Base-by-base conservation (phyloP, 2,797 vertebrate species). In the Synaphobranchus kaupii region DNA sequence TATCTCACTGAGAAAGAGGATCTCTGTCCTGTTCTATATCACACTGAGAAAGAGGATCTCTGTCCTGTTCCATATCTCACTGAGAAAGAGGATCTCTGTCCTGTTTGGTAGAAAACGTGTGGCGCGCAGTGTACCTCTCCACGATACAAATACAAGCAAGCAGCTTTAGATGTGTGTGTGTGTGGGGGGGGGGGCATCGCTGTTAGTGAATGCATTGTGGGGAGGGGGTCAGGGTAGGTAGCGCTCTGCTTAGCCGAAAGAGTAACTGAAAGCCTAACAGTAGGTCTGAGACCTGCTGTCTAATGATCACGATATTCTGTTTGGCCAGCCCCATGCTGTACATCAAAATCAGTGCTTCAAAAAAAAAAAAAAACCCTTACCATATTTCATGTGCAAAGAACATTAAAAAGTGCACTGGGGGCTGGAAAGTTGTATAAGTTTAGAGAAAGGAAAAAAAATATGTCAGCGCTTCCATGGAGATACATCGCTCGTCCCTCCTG, bases 401-500 rank as follows among this genome's bases (percentile, higher is more conserved):
- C 15, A 82, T 9, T 3, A 12, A 34, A 28, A 81, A 73, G 31
- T 3, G 13, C 12, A 12, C 12, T 31, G 2, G 12, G 31, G 68
- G n/a, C 68, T 73, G 31, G 31, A 73, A 73, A 73, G 68, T 34
- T 73, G 28, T 34, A 73, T 7, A 73, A 73, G 68, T 73, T 73
- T 34, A 73, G 17, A 73, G 4, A 73, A 10, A 15, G 1, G 34
- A 73, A 31, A 68, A 6, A 28, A 17, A 28, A 10, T 39, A 4
- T 71, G n/a, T 34, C 2, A 71, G 2, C 6, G n/a, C 28, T 71
- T 71, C 28, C 8, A 6, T 66, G 60, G 60, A 22, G 60, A 31
- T 73, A 73, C n/a, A 8, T 22, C 15, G 20, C 31, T 48, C 17
- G 92, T 93, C 92, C 88, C 91, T 93, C 90, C 78, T 92, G 71